phyloP scores from a whole-genome alignment of 2,113 vertebrate genomes.

The Clupea harengus region DNA sequence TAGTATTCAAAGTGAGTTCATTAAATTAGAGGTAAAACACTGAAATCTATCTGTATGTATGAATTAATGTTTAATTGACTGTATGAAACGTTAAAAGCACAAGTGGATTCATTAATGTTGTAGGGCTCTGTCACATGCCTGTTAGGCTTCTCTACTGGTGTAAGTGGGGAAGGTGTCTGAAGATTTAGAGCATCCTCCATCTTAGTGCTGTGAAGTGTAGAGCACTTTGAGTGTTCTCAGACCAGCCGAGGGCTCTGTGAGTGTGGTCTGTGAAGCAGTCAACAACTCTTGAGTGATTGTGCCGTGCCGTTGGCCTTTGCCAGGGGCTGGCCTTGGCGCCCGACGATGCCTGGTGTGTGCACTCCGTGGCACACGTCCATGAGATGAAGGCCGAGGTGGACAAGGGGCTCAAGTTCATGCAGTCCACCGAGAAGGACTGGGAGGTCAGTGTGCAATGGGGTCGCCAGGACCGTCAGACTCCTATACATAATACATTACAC shows the following conservation, averaged over 20 bases:
- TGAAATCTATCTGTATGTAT: not conserved
- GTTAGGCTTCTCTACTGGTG: not conserved
- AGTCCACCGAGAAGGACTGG: constrained; percentile 82
- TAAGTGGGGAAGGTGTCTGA: not conserved
- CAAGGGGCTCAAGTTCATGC: constrained; percentile 85
- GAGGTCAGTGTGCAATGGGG: constrained; percentile 67
- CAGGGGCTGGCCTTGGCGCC: constrained; percentile 80
- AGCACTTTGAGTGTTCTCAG: not conserved
- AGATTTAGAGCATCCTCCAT: not conserved
- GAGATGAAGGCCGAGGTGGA: constrained; percentile 89
- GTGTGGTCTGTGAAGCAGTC: not conserved
- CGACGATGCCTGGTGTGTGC: constrained; percentile 84
- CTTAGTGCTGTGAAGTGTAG: not conserved
- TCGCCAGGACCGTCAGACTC: not conserved
- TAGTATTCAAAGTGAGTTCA: not conserved
- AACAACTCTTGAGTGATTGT: not conserved
- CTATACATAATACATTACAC: not conserved
- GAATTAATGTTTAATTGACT: not conserved
- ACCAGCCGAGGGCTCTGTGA: not conserved
- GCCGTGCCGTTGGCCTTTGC: not conserved
- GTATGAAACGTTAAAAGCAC: not conserved
- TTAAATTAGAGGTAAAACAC: not conserved
- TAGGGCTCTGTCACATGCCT: not conserved
- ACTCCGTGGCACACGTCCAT: constrained; percentile 85
- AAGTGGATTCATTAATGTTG: not conserved